phyloP scores from a whole-genome alignment of 2,113 vertebrate genomes.

The Triplophysa dalaica region DNA sequence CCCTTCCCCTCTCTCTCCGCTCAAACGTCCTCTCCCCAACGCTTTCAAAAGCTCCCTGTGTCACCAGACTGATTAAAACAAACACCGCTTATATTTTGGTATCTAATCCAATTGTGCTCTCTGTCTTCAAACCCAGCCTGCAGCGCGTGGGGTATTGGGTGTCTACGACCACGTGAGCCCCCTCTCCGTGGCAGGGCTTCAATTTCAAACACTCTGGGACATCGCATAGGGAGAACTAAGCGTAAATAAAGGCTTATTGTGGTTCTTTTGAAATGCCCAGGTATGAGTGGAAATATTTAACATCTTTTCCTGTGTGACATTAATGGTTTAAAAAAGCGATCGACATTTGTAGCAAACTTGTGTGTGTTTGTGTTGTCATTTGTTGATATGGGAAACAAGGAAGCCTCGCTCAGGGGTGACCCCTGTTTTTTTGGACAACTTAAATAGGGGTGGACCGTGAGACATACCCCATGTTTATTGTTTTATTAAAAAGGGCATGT shows the following conservation, averaged over 20 bases:
- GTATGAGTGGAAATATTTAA: conserved; percentile 46
- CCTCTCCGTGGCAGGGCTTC: conserved; percentile 65
- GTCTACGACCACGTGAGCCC: conserved; percentile 69
- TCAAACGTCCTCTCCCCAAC: conserved; percentile 63
- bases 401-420: conserved; percentile 47
- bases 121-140: conserved; percentile 75
- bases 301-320: neutral
- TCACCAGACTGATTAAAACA: conserved; percentile 90
- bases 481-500: conserved; percentile 75
- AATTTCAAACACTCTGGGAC: conserved; percentile 74
- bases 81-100: conserved; percentile 87
- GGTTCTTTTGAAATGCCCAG: conserved; percentile 51
- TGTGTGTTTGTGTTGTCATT: conserved; percentile 33
- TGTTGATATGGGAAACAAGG: conserved; percentile 51
- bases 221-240: conserved; percentile 69
- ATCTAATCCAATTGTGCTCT: conserved; percentile 87
- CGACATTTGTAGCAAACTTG: conserved; percentile 22
- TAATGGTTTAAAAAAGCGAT: conserved; percentile 4
- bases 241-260: conserved; percentile 69
- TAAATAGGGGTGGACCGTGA: conserved; percentile 57
- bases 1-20: conserved; percentile 61
- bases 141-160: conserved; percentile 79
- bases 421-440: conserved; percentile 42
- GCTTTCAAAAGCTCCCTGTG: conserved; percentile 81
- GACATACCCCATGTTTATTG: conserved; percentile 72